These are phyloP conservation scores for Suricata suricatta DNA, from an alignment of 2,113 vertebrate species.

Conservation along the genomic window DNA sequence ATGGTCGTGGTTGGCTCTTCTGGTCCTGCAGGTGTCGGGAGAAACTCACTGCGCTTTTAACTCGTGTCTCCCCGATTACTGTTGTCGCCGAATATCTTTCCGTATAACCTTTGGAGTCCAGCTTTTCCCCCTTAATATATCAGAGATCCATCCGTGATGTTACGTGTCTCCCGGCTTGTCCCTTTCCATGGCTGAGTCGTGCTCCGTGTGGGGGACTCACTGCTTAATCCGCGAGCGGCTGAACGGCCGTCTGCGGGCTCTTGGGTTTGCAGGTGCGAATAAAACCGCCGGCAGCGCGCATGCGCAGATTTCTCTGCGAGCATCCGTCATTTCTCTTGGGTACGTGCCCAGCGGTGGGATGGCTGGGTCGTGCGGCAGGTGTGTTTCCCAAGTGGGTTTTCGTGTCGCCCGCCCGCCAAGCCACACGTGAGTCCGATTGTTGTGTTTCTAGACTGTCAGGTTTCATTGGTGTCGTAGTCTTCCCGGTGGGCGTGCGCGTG, in stretches of 20 bases:
- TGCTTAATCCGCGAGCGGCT: background rate
- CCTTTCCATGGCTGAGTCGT: background rate
- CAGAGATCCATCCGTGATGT: accelerated
- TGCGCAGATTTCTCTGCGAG: too few species aligned
- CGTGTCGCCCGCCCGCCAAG: accelerated
- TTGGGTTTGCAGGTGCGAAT: too few species aligned
- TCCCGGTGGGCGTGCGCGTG: accelerated
- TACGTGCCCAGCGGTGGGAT: too few species aligned
- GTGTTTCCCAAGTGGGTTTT: background rate
- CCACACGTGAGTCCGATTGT: accelerated
- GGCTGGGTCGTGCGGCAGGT: background rate
- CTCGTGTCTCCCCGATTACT: background rate
- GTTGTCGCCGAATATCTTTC: background rate
- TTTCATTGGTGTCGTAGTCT: background rate
- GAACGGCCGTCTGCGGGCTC: background rate
- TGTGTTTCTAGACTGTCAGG: accelerated
- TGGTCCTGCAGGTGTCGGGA: background rate
- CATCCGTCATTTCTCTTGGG: too few species aligned
- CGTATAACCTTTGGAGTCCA: background rate
- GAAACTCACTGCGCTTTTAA: background rate
- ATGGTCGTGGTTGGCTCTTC: too few species aligned
- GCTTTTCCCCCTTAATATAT: background rate
- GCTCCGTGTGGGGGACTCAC: accelerated
- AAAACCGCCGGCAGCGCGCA: background rate
- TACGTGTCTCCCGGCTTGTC: accelerated